phyloP scores from a whole-genome alignment of 1,140 invertebrate genomes.

The Spodoptera litura region DNA sequence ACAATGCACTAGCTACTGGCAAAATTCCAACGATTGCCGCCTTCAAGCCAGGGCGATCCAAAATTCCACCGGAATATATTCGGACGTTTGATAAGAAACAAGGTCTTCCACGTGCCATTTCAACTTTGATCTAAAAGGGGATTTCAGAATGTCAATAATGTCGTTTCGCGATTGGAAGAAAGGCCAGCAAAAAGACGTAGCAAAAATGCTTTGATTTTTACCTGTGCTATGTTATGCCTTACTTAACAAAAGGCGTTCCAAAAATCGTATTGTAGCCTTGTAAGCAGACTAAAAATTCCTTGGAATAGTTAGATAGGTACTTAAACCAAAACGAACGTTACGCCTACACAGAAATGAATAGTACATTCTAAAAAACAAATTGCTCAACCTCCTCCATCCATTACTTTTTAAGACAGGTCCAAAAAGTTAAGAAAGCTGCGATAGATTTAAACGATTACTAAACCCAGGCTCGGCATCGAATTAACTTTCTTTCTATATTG shows the following conservation, averaged over 20 bases:
- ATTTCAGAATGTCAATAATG: constrained; percentile 42
- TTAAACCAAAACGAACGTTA: too few relatives aligned
- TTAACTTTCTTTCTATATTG: constrained; percentile 52
- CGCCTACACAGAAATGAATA: too few relatives aligned
- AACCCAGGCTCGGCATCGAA: constrained; percentile 34
- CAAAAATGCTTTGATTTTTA: constrained; percentile 41
- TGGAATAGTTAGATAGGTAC: too few relatives aligned
- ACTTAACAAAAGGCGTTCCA: not conserved
- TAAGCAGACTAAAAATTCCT: not conserved
- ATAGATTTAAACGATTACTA: constrained; percentile 46
- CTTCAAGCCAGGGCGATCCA: constrained; percentile 48
- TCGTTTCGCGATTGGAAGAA: not conserved
- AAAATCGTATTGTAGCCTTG: not conserved
- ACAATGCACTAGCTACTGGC: constrained; percentile 67
- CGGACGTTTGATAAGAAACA: constrained; percentile 61
- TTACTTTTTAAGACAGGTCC: constrained; percentile 21
- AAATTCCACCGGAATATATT: constrained; percentile 65
- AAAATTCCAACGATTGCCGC: constrained; percentile 62
- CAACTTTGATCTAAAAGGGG: constrained; percentile 47
- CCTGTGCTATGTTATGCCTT: not conserved
- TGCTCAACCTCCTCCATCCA: constrained; percentile 13
- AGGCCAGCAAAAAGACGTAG: constrained; percentile 1
- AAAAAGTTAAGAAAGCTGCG: constrained; percentile 31
- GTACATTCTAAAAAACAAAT: too few relatives aligned
- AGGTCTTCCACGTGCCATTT: constrained; percentile 49